These are phyloP conservation scores for Noctilio leporinus DNA, from an alignment of 2,113 vertebrate genomes.

Conservation along the genomic window DNA sequence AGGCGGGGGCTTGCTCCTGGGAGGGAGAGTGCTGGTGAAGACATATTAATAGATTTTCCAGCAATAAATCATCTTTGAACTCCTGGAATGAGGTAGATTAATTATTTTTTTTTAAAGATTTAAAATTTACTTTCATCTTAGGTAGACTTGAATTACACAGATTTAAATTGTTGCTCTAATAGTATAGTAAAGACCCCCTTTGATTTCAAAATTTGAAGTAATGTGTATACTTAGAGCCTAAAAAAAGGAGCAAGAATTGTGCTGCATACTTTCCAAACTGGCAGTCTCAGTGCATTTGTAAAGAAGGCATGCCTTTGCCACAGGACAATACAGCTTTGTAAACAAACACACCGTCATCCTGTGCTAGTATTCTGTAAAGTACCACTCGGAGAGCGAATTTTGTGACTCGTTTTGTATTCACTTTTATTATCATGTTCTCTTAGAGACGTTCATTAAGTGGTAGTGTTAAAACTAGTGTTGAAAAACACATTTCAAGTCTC, in stretches of 20 bases:
- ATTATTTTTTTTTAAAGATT: background rate
- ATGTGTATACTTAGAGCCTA: background rate
- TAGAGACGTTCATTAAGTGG: background rate
- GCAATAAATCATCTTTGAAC: background rate
- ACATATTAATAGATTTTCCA: background rate
- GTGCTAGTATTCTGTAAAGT: background rate
- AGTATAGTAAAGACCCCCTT: background rate
- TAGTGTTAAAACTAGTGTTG: background rate
- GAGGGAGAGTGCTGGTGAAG: background rate
- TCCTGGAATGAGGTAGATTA: background rate
- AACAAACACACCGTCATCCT: accelerated
- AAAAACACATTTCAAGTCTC: background rate
- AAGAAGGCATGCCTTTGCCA: background rate
- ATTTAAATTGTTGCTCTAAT: background rate
- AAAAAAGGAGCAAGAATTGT: background rate
- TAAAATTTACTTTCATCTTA: conserved; percentile 10
- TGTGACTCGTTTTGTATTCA: background rate
- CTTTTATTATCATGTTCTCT: background rate
- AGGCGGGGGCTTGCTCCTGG: background rate
- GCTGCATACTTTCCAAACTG: background rate
- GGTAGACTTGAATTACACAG: background rate
- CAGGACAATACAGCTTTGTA: background rate
- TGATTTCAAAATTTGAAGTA: conserved; percentile 18
- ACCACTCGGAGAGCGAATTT: background rate
- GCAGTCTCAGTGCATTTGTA: background rate